Evolutionary conservation across 2,113 vertebrate species (phyloP).

Genomic region (Notothenia rossii): DNA sequence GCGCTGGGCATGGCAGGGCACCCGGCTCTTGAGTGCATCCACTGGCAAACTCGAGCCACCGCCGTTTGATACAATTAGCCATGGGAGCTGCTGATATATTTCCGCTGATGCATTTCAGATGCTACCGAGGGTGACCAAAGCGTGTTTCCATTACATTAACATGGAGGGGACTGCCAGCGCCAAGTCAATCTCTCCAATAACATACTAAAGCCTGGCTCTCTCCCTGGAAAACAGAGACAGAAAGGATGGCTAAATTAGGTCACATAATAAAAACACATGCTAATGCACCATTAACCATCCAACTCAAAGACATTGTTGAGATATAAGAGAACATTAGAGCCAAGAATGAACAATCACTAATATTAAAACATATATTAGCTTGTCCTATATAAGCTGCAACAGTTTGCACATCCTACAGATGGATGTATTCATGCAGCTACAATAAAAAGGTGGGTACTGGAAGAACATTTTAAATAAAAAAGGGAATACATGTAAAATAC

Average conservation of each 20-base stretch:
- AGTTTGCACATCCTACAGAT: conserved; percentile 6
- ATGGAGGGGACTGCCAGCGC: conserved; percentile 42
- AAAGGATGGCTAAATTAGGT: conserved; percentile 40
- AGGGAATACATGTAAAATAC: too few relatives aligned
- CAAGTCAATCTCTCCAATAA: conserved; percentile 67
- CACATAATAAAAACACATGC: neutral
- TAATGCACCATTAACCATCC: neutral
- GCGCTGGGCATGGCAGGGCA: conserved; percentile 69
- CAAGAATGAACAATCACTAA: neutral
- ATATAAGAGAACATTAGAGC: too few relatives aligned
- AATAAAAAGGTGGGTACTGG: conserved; percentile 21
- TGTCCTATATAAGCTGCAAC: neutral
- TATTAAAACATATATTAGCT: neutral
- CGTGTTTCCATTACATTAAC: conserved; percentile 78
- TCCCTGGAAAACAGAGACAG: conserved; percentile 67
- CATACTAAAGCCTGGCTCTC: conserved; percentile 44
- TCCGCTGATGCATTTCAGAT: conserved; percentile 74
- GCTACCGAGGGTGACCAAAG: conserved; percentile 48
- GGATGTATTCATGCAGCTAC: conserved; percentile 14
- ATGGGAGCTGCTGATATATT: conserved; percentile 57
- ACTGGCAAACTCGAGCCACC: conserved; percentile 65
- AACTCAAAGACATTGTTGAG: neutral
- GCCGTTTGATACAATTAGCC: conserved; percentile 67
- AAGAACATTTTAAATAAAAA: too few relatives aligned
- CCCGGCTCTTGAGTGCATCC: conserved; percentile 60